These are phyloP conservation scores for Orthonyx spaldingii DNA, from an alignment of 2,113 vertebrate species.

Conservation along the genomic window DNA sequence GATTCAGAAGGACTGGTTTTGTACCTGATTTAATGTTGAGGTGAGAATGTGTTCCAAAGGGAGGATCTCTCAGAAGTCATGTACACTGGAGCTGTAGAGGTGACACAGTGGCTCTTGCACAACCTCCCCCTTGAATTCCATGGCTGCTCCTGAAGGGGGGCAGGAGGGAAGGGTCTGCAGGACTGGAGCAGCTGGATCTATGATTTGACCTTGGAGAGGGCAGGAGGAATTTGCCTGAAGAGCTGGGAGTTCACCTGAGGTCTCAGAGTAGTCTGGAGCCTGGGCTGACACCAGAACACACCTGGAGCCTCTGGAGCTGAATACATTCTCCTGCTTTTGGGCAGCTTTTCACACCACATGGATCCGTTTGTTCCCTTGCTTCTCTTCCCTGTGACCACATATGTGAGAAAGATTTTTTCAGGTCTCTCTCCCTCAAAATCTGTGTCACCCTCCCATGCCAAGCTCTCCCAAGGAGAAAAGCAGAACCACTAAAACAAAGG, in stretches of 20 bases:
- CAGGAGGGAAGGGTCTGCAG: neutral
- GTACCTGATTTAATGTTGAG: neutral
- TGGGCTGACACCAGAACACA: neutral
- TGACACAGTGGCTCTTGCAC: neutral
- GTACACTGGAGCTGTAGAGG: rapidly evolving
- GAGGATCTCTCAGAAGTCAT: neutral
- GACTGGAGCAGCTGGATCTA: neutral
- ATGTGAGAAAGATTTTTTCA: neutral
- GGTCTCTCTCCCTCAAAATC: neutral
- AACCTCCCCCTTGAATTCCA: neutral
- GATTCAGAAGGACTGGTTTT: neutral
- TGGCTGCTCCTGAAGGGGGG: neutral
- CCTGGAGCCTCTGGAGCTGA: neutral
- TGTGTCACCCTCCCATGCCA: neutral
- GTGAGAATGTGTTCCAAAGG: neutral
- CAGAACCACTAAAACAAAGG: neutral
- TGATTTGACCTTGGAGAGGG: neutral
- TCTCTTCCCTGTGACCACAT: neutral
- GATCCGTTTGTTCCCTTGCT: neutral
- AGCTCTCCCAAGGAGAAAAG: neutral
- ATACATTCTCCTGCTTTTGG: neutral
- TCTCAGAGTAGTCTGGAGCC: neutral
- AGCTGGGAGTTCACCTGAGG: neutral
- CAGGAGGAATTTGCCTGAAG: neutral
- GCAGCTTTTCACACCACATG: neutral